These are phyloP conservation scores for Drosophila nikananu DNA, from an alignment of 1,140 invertebrate genomes.

Conservation along the genomic window DNA sequence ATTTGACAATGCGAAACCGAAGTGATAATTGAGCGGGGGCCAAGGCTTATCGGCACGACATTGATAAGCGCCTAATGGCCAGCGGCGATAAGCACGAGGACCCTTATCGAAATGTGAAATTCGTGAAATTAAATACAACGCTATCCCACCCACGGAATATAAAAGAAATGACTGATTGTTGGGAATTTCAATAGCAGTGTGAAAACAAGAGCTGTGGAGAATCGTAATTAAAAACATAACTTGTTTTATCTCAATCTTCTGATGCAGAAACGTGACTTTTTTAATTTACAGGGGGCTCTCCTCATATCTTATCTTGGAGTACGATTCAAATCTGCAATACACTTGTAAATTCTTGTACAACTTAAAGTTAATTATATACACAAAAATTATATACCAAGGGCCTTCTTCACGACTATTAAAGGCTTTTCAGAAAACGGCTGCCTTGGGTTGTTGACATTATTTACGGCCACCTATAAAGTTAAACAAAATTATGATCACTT, in stretches of 20 bases:
- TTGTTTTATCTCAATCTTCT: not conserved
- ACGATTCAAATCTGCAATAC: not conserved
- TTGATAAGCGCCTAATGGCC: constrained; percentile 26
- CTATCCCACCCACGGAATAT: not conserved
- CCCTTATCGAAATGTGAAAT: constrained; percentile 12
- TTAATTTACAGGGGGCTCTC: not conserved
- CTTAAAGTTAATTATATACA: not conserved
- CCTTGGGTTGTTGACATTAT: not conserved
- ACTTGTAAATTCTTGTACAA: not conserved
- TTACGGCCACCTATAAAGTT: not conserved
- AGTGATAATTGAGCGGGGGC: constrained; percentile 6
- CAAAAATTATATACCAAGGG: too few species aligned
- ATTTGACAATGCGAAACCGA: constrained; percentile 16
- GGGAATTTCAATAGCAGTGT: too few species aligned
- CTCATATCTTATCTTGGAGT: not conserved
- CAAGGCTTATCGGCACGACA: constrained; percentile 17
- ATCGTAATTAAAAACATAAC: not conserved
- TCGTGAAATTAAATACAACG: not conserved
- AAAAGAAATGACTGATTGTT: not conserved
- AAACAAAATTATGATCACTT: too few species aligned
- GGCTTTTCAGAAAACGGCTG: not conserved
- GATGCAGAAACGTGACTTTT: not conserved
- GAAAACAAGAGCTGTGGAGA: not conserved
- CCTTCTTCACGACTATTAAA: not conserved
- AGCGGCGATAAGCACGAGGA: constrained; percentile 22